Percentiles rank a stretch among this genome's conserved stretches.
Evolutionary conservation across 2,888 invertebrate genomes (phyloP).

Genomic region (Pocota personata): DNA sequence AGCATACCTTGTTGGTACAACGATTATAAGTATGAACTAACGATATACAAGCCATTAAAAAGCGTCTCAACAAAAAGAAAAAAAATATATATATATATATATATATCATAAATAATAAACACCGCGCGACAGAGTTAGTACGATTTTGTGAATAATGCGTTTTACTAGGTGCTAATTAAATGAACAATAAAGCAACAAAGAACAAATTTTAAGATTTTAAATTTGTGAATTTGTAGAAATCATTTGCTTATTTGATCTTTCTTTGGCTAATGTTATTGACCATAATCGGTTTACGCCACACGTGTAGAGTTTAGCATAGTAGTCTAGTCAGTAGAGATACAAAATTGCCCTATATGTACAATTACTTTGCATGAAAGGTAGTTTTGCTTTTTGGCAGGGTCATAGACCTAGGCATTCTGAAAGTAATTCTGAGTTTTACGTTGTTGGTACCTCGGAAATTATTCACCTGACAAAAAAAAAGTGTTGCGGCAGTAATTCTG

Average conservation of each 20-base stretch:
- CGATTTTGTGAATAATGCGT: neutral
- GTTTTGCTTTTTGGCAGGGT: too few relatives aligned
- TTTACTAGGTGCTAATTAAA: conserved; percentile 1
- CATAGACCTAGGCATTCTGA: too few relatives aligned
- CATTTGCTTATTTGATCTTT: neutral
- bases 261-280: neutral
- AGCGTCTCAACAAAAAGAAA: neutral
- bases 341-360: too few relatives aligned
- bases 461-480: too few relatives aligned
- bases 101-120: neutral
- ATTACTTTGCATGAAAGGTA: too few relatives aligned
- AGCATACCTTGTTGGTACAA: conserved; percentile 4
- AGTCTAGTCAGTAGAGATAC: too few relatives aligned
- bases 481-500: too few relatives aligned
- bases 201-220: neutral
- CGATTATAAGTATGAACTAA: conserved; percentile 5
- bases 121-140: neutral
- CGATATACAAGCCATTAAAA: neutral
- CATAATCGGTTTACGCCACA: too few relatives aligned
- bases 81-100: too few relatives aligned
- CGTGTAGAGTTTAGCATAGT: too few relatives aligned
- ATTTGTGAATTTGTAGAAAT: neutral
- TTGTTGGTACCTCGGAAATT: too few relatives aligned
- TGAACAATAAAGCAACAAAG: neutral
- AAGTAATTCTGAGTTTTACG: too few relatives aligned